Conservation (phyloP, 2,113 vertebrate genomes). For the Sporophila hypoxantha region DNA sequence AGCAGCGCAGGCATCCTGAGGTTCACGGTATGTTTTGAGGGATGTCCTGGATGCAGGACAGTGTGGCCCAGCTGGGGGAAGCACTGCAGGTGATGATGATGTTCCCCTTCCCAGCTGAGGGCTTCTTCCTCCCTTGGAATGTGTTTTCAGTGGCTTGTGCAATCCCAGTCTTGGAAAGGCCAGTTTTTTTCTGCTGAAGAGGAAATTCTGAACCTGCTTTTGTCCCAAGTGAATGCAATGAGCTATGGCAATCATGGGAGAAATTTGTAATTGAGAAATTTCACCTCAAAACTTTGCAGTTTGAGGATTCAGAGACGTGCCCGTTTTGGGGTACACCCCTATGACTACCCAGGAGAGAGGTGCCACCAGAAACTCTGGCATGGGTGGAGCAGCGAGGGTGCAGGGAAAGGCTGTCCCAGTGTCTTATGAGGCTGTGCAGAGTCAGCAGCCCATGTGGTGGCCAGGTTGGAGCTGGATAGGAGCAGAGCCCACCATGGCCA, state of each 20-base stretch:
- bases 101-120: background rate
- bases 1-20: background rate
- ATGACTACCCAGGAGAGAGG: background rate
- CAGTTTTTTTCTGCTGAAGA: background rate
- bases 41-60: background rate
- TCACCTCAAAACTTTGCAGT: background rate
- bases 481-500: background rate
- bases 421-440: background rate
- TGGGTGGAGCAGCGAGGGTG: fast-evolving
- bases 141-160: background rate
- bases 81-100: background rate
- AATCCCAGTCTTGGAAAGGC: background rate
- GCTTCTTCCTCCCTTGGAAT: background rate
- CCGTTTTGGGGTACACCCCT: background rate
- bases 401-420: background rate
- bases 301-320: background rate
- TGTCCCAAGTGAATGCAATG: background rate
- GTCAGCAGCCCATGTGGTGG: background rate
- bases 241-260: background rate
- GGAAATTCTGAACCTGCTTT: background rate
- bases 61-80: background rate
- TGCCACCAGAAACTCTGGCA: background rate
- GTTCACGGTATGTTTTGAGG: background rate
- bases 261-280: background rate
- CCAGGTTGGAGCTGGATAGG: fast-evolving